Base-by-base conservation (phyloP, 1,140 invertebrate species). In the Elymnias hypermnestra region DNA sequence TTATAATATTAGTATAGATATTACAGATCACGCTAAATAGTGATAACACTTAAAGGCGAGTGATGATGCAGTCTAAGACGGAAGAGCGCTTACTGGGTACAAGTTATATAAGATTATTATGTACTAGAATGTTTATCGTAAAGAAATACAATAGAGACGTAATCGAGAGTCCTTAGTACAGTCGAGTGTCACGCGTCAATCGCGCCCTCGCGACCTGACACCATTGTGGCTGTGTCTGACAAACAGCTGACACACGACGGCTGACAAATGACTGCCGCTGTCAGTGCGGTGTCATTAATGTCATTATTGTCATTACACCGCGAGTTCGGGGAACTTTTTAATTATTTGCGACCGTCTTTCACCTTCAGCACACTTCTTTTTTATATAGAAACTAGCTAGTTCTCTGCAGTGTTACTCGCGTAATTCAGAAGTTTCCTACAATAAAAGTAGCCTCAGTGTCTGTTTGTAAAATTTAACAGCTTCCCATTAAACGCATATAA, bases 141-240 rank as follows among this genome's bases (percentile, higher is more conserved):
- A n/a, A n/a, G n/a, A n/a, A n/a, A 12, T 23, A 7, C 4, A 1
- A 9, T 13, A 28, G 9, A 43, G 19, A 23, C 13, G 5, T 1
- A 7, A 4, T 38, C 43, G 22, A 33, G 8, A 39, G 26, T 33
- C 19, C 12, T 2, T 47, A 12, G 45, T 40, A 18, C 4, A 3
- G 18, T n/a, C n/a, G 10, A 5, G 1, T 48, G 45, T 25, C 45
- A 39, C 35, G 15, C 37, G 28, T 48, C 45, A 48, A 40, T 48
- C 56, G 51, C 33, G 40, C 22, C 35, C 40, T 43, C 45, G 25
- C 41, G 26, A 47, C 19, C 43, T 73, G 70, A 73, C 68, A 75
- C 72, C 65, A 67, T 64, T 66, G 60, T 66, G 43, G n/a, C n/a
- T n/a, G n/a, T n/a, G n/a, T n/a, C 57, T 61, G 68, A 70, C 68